Conservation (phyloP, 2,888 invertebrate species). For the Watsonalla binaria region DNA sequence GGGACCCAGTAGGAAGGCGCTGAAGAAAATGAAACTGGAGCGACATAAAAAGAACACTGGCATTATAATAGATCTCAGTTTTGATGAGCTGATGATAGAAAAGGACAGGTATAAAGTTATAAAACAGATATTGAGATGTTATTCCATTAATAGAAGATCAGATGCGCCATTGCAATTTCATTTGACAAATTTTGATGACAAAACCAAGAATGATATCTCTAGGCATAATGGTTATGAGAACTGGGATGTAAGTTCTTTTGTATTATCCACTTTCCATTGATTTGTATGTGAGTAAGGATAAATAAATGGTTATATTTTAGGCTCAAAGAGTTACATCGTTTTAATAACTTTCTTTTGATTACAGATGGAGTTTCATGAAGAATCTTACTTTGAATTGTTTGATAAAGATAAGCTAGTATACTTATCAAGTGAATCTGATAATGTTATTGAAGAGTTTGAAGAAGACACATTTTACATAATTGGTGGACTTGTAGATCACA, state of each 20-base stretch:
- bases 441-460: constrained; percentile 86
- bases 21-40: constrained; percentile 86
- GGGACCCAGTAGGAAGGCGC: constrained; percentile 88
- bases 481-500: constrained; percentile 98
- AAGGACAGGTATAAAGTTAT: constrained; percentile 92
- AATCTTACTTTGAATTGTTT: constrained; percentile 84
- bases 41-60: constrained; percentile 83
- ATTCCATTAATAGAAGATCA: constrained; percentile 92
- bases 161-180: constrained; percentile 88
- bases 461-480: constrained; percentile 93
- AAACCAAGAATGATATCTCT: constrained; percentile 84
- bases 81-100: constrained; percentile 93
- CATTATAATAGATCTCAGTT: constrained; percentile 93
- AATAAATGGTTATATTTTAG: too few relatives aligned
- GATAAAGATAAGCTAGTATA: constrained; percentile 90
- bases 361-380: constrained; percentile 84
- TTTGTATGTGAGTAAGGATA: too few relatives aligned
- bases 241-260: constrained; percentile 88
- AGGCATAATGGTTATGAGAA: constrained; percentile 92
- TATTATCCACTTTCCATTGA: not conserved
- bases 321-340: too few relatives aligned
- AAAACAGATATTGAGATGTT: constrained; percentile 94
- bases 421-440: constrained; percentile 95
- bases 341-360: constrained; percentile 14
- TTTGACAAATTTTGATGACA: constrained; percentile 88